Evolutionary conservation across 2,113 vertebrate genomes (phyloP).

Genomic region (Arvicanthis niloticus): DNA sequence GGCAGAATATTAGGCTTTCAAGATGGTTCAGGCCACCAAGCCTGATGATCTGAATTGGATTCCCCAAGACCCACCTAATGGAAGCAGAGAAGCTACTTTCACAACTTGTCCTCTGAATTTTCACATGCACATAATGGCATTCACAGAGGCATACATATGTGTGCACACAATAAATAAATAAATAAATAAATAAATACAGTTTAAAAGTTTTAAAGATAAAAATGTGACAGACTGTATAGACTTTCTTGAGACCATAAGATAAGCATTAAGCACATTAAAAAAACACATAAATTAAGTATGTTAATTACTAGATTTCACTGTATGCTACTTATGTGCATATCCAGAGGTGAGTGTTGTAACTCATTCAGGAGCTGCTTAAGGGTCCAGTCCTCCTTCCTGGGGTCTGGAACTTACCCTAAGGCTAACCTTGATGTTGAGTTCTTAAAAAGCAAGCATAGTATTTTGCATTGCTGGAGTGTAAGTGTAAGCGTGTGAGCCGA

Average conservation of each 20-base stretch:
- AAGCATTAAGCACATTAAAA: constrained; percentile 15
- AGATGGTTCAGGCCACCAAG: not conserved
- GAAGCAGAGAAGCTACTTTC: not conserved
- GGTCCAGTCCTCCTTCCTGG: not conserved
- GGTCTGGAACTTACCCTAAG: constrained; percentile 15
- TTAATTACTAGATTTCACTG: constrained; percentile 59
- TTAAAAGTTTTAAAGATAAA: not conserved
- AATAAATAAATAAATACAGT: not conserved
- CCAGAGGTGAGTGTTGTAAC: not conserved
- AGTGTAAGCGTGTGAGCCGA: not conserved
- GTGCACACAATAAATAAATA: not conserved
- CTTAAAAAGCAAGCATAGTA: not conserved
- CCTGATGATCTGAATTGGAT: not conserved
- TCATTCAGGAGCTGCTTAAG: constrained; percentile 23
- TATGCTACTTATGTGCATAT: not conserved
- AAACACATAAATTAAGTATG: constrained; percentile 57
- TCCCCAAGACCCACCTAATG: too few species aligned
- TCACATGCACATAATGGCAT: too few species aligned
- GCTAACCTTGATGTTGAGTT: not conserved
- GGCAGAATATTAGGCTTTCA: not conserved
- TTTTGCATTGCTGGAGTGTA: not conserved
- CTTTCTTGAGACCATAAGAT: not conserved
- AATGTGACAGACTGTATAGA: not conserved
- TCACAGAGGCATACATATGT: not conserved
- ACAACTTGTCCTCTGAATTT: not conserved